phyloP scores from a whole-genome alignment of 2,797 vertebrate species.

The Sparidentex hasta region DNA sequence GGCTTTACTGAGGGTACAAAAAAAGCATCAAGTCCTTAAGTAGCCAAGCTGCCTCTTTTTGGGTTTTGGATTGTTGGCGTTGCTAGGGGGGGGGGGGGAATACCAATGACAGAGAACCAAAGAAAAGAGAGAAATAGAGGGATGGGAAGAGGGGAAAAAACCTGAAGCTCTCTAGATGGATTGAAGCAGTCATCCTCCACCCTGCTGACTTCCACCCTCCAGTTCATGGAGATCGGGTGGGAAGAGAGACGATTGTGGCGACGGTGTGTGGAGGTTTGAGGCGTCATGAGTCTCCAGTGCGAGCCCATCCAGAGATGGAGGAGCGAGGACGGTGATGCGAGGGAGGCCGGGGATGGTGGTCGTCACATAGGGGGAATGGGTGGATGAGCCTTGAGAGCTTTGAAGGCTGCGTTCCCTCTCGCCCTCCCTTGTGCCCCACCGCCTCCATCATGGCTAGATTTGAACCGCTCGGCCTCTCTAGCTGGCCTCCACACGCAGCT shows the following conservation, averaged over 20 bases:
- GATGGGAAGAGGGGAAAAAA: conserved; percentile 38
- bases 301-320: conserved; percentile 63
- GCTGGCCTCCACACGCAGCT: conserved; percentile 94
- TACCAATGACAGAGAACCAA: conserved; percentile 44
- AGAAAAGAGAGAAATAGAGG: conserved; percentile 32
- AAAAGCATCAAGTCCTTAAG: conserved; percentile 82
- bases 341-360: conserved; percentile 29
- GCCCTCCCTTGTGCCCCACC: conserved; percentile 44
- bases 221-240: conserved; percentile 32
- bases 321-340: conserved; percentile 26
- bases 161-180: conserved; percentile 69
- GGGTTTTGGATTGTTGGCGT: conserved; percentile 78
- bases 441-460: conserved; percentile 28
- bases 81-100: conserved; percentile 40
- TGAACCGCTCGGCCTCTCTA: conserved; percentile 74
- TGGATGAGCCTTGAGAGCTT: conserved; percentile 58
- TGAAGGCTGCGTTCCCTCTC: conserved; percentile 56
- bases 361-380: conserved; percentile 18
- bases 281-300: conserved; percentile 75
- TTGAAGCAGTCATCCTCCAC: conserved; percentile 58
- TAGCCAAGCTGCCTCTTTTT: conserved; percentile 87
- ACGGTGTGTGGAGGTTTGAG: conserved; percentile 41
- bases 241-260: conserved; percentile 29
- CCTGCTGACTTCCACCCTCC: conserved; percentile 54
- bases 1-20: conserved; percentile 72